Base-by-base conservation (phyloP, 2,888 invertebrate species). In the Agonopterix subpropinquella region DNA sequence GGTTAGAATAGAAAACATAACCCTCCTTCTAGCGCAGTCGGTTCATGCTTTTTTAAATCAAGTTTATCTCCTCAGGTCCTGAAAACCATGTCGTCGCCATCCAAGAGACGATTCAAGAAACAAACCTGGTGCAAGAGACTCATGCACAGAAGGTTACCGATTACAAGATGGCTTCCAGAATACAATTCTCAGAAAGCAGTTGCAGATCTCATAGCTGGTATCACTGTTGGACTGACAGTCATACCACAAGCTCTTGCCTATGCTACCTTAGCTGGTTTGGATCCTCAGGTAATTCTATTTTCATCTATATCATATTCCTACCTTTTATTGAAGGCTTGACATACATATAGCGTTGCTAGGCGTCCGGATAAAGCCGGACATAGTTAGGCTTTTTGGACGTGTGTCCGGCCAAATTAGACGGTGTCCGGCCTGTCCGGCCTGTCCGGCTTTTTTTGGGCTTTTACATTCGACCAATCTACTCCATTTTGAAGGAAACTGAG, bases 171-270 rank as follows among this genome's bases (percentile, higher is more conserved):
- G 96, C 80, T 94, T 9, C 92, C 93, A 1, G 89, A 91, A 47
- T 96, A 96, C 80, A 92, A 92, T 64, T 89, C 92, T 0, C 92
- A 94, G 53, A 93, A 95, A 75, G 91, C 95, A 1, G 73, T 96
- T 47, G 92, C 95, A 53, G 98, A 98, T 83, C 70, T 94, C 45
- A 96, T 98, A 63, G 98, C 98, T 11, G 98, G 98, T 1, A 87
- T 98, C 52, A 97, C 98, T 1, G 97, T 98, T 1, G 98, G 96
- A 0, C 89, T 98, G 18, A 98, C 97, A 0, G 96, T 97, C 42
- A 93, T 98, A 87, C 98, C 98, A 0, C 98, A 98, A 74, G 96
- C 96, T 8, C 81, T 98, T 58, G 98, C 98, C 0, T 97, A 98
- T 74, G 96, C 98, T 5, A 94, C 95, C 10, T 84, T 98, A 50